Base-by-base conservation (phyloP, 2,113 vertebrate genomes). In the Sceloporus tristichus region DNA sequence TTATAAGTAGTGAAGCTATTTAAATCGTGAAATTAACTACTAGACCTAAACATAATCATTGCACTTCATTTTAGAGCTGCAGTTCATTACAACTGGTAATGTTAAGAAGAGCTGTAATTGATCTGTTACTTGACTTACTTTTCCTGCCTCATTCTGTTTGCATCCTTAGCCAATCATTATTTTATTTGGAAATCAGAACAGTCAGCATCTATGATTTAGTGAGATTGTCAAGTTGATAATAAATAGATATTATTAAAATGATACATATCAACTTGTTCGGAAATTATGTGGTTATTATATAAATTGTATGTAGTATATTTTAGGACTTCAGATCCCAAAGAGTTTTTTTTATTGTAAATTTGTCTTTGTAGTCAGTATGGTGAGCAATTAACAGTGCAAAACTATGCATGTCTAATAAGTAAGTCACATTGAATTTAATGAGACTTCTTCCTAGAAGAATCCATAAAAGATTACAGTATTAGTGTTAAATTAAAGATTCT, bases 271-370 rank as follows among this genome's bases (percentile, higher is more conserved):
- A 73, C 70, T 90, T 68, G 84, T 34, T 81, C 66, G 88, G 27
- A 42, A 65, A 25, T 73, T 14, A 79, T 5, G 34, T 70, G 82
- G 91, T 59, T 89, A 73, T 79, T 70, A 87, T 42, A 1, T 91
- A 77, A 54, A 54, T 89, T 78, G 89, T 79, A 88, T 87, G 85
- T 42, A 62, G 78, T 85, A 79, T 76, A 53, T 77, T 76, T 34
- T 13, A 92, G 6, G 21, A 7, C 16, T 90, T 83, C 87, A 90
- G 74, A 90, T 91, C 93, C 78, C 53, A 9, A 65, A 84, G 78
- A 75, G 29, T 40, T 78, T 68, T 85, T 90, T 90, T 71, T 29
- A 70, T 54, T 54, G 16, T 13, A 73, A 70, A 54, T 1, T 25
- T 25, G 74, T 87, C 87, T 86, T 82, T 0, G 0, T 27, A 90